Percentiles rank a stretch among this genome's conserved stretches.
Conservation (phyloP, 2,888 invertebrate species). For the Globia sparganii region DNA sequence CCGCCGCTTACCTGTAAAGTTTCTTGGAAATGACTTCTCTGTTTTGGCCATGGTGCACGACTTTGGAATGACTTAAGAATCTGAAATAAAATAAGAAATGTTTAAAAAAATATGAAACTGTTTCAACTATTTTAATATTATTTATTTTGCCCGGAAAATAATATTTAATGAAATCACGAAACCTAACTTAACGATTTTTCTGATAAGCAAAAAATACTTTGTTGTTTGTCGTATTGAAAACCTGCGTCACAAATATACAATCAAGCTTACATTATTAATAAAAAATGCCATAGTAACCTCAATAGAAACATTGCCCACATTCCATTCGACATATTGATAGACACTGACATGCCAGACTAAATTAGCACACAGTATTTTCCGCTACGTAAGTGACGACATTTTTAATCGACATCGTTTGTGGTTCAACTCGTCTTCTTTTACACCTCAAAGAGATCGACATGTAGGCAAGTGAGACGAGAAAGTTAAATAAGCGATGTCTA, state of each 20-base stretch:
- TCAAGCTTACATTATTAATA: constrained; percentile 22
- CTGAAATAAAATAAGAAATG: constrained; percentile 76
- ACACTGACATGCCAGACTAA: constrained; percentile 25
- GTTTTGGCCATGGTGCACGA: constrained; percentile 85
- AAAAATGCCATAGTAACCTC: constrained; percentile 70
- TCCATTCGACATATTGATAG: constrained; percentile 60
- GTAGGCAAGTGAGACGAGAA: constrained; percentile 68
- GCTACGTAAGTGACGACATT: constrained; percentile 14
- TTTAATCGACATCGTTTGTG: constrained; percentile 8
- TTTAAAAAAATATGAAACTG: not conserved
- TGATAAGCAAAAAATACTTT: not conserved
- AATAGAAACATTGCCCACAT: constrained; percentile 62
- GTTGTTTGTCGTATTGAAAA: not conserved
- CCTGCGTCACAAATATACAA: constrained; percentile 33
- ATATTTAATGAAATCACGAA: not conserved
- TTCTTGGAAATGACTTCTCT: constrained; percentile 89
- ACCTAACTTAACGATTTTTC: no score
- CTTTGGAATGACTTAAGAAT: constrained; percentile 80
- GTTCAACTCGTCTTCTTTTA: constrained; percentile 49
- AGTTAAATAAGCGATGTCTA: constrained; percentile 69
- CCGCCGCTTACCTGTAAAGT: constrained; percentile 84
- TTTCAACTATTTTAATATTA: not conserved
- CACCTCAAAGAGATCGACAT: constrained; percentile 68
- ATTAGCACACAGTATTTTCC: constrained; percentile 29
- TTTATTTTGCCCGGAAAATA: not conserved